These are phyloP conservation scores for Onychomys arenicola DNA, from an alignment of 2,797 vertebrate species.

Conservation along the genomic window DNA sequence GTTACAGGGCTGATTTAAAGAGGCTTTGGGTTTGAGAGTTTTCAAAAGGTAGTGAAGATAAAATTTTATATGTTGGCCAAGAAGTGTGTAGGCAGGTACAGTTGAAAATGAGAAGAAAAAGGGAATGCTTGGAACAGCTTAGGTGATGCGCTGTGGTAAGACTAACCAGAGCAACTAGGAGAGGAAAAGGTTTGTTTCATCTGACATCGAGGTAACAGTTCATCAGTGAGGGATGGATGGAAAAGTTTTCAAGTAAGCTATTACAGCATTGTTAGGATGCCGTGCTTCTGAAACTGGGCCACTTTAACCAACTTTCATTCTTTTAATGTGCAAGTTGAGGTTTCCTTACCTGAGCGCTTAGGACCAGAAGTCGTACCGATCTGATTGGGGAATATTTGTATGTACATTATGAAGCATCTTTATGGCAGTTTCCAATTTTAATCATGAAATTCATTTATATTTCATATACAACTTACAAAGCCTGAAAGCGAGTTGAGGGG, in stretches of 20 bases:
- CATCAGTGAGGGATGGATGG: background rate
- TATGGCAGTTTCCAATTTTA: background rate
- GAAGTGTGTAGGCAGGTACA: background rate
- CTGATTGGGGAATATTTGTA: background rate
- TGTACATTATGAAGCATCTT: background rate
- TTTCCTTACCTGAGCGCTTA: background rate
- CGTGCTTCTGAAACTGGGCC: background rate
- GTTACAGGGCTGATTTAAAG: background rate
- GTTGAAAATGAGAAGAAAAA: background rate
- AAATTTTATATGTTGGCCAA: constrained; percentile 27
- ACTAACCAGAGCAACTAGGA: background rate
- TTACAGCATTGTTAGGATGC: background rate
- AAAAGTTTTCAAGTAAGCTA: background rate
- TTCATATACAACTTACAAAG: background rate
- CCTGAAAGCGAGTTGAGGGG: background rate
- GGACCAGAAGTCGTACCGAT: background rate
- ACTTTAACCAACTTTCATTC: background rate
- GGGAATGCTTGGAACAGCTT: background rate
- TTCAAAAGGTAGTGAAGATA: background rate
- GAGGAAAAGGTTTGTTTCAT: background rate
- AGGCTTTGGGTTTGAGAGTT: background rate
- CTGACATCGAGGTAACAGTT: background rate
- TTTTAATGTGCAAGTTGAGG: background rate
- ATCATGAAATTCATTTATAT: background rate
- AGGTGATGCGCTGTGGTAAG: background rate